Conservation (phyloP, 2,797 vertebrate genomes). For the Telmatherina bonti region DNA sequence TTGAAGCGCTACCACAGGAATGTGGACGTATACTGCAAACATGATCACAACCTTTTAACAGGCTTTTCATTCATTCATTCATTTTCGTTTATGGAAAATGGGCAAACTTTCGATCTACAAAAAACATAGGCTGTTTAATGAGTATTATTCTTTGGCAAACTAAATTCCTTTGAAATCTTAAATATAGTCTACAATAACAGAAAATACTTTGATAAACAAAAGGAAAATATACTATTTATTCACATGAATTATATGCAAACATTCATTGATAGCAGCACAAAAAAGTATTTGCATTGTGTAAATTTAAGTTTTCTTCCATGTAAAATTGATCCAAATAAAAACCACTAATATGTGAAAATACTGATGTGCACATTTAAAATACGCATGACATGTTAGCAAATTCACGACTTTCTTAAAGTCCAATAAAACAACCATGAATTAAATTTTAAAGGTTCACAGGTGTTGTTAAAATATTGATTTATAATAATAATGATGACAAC, state of each 20-base stretch:
- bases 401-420: background rate
- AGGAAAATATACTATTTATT: slow-evolving; percentile 6
- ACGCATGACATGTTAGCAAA: background rate
- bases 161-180: background rate
- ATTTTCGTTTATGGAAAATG: no score
- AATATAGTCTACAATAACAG: background rate
- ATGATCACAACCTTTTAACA: no score
- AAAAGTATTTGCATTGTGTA: slow-evolving; percentile 4
- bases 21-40: background rate
- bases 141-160: background rate
- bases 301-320: background rate
- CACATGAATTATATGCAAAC: background rate
- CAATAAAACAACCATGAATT: slow-evolving; percentile 8
- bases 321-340: background rate
- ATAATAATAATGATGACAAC: slow-evolving; percentile 35
- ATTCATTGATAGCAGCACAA: background rate
- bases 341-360: background rate
- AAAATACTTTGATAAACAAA: background rate
- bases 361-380: slow-evolving; percentile 8
- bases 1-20: slow-evolving; percentile 13
- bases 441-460: no score
- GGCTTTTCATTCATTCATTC: no score
- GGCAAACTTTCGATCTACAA: no score
- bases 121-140: slow-evolving; percentile 7
- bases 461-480: no score